These are phyloP conservation scores for Calcarius lapponicus DNA, from an alignment of 2,797 vertebrate species.

Conservation along the genomic window DNA sequence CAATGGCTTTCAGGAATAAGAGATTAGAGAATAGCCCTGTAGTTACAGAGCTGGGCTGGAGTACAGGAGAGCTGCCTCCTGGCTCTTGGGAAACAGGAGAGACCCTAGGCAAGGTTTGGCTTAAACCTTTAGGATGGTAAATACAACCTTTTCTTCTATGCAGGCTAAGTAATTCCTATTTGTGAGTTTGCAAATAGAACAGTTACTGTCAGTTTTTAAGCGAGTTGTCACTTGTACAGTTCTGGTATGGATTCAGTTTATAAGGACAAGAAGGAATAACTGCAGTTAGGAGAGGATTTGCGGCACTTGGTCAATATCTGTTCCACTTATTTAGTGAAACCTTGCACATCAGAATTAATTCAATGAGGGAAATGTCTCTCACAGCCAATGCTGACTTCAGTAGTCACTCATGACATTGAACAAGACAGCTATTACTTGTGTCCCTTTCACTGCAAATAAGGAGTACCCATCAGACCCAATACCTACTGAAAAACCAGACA, in stretches of 20 bases:
- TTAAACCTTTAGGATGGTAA: background rate
- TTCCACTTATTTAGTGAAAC: background rate
- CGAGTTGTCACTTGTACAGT: background rate
- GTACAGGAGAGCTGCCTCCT: background rate
- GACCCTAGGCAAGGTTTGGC: background rate
- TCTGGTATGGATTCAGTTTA: background rate
- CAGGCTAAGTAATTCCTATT: background rate
- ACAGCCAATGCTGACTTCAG: background rate
- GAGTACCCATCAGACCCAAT: background rate
- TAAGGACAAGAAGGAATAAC: background rate
- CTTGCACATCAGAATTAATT: background rate
- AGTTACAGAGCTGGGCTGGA: background rate
- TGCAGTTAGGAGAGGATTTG: background rate
- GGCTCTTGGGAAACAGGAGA: background rate
- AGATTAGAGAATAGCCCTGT: background rate
- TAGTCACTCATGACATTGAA: background rate
- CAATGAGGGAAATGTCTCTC: background rate
- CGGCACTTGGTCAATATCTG: background rate
- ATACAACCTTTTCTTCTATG: background rate
- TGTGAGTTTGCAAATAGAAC: background rate
- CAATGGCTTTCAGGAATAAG: background rate
- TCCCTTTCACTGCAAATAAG: background rate
- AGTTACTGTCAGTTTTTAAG: background rate
- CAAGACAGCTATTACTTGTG: background rate
- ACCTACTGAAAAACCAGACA: background rate